These are phyloP conservation scores for Oopsacas minuta DNA, from an alignment of 37 sponge, comb jelly and placozoan genomes.

Conservation along the genomic window DNA sequence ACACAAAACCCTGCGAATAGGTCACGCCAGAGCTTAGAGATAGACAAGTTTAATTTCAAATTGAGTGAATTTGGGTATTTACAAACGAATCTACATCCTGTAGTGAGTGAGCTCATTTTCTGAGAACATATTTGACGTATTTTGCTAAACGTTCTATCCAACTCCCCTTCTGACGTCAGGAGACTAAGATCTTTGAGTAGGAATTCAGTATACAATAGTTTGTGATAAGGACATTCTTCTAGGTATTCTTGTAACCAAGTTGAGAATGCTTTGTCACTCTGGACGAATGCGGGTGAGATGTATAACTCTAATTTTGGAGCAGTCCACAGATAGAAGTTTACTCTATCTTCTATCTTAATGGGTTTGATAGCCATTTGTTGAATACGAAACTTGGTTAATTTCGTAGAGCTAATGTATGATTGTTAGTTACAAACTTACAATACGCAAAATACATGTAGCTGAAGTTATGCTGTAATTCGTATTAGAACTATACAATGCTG, in stretches of 20 bases:
- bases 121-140: not conserved
- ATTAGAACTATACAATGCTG: no score
- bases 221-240: not conserved
- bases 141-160: not conserved
- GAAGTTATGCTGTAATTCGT: no score
- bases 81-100: not conserved
- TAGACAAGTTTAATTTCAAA: not conserved
- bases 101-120: not conserved
- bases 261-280: not conserved
- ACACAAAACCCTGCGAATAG: not conserved
- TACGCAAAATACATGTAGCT: no score
- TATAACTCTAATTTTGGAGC: not conserved
- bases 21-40: not conserved
- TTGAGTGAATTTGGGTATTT: not conserved
- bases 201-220: not conserved
- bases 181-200: not conserved
- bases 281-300: not conserved
- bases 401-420: no score
- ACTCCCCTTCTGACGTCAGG: no score
- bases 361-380: not conserved
- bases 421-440: no score
- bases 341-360: not conserved
- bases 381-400: no score
- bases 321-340: not conserved
- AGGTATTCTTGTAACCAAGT: not conserved